Evolutionary conservation across 2,113 vertebrate genomes (phyloP).

Genomic region (Dolichotis patagonum): DNA sequence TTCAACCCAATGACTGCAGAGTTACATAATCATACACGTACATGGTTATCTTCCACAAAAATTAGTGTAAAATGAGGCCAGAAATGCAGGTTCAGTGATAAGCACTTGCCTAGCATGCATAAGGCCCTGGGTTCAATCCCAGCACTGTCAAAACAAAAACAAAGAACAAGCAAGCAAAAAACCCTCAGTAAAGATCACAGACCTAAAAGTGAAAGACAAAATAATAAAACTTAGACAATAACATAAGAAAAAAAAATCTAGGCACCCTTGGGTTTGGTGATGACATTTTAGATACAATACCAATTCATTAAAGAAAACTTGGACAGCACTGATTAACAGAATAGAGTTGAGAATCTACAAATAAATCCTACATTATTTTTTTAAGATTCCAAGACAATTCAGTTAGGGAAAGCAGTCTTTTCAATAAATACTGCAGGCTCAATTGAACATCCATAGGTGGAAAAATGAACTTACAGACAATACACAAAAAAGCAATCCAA

Average conservation of each 20-base stretch:
- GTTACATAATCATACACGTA: background rate
- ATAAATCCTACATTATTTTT: background rate
- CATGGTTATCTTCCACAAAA: background rate
- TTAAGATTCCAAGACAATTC: background rate
- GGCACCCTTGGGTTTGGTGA: background rate
- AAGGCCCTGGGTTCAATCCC: background rate
- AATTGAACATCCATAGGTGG: background rate
- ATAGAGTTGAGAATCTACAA: background rate
- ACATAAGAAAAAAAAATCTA: background rate
- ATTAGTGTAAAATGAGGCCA: background rate
- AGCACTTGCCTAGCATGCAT: background rate
- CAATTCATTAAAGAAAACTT: background rate
- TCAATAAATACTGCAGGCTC: background rate
- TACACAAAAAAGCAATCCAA: background rate
- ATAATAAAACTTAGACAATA: background rate
- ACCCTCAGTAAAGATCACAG: background rate
- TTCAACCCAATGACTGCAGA: background rate
- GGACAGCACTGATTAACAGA: background rate
- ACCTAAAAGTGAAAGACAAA: background rate
- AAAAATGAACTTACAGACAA: background rate
- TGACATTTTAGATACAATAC: background rate
- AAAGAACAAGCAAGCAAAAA: background rate
- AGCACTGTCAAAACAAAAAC: background rate
- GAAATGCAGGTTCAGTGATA: background rate
- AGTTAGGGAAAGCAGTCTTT: background rate